Evolutionary conservation across 2,888 invertebrate genomes (phyloP), one percentile per base, ranked within the genome.

Genomic region (Hanleya hanleyi): DNA sequence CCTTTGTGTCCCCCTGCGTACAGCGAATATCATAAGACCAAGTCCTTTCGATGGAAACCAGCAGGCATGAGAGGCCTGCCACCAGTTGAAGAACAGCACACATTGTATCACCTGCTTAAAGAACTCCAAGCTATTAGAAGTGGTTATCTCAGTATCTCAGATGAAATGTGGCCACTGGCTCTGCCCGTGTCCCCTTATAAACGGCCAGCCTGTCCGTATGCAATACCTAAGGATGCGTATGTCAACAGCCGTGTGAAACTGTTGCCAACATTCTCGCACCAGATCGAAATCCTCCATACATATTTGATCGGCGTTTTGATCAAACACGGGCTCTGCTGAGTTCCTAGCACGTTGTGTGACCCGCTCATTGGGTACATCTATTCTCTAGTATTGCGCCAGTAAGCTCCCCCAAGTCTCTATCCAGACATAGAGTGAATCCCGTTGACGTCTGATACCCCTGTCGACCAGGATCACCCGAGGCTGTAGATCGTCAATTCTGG

Each of bases 1-100:
- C 66, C 18, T 68, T 69, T 32, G 76, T 70, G 33, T 77, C 69
- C 1, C 75, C 57, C 26, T 57, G 22, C 22, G 29, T 22, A 26
- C 57, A 57, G 3, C 57, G 22, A 4, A 15, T 2, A 26, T 57
- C 57, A 12, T 22, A 29, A 3, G 57, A 15, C 57, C 57, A 57
- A 57, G 57, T 29, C 57, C 57, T 22, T 22, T 2, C 57, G 12
- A 41, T 9, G 9, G 18, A 12, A 12, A 41, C 41, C 9, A 18
- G 9, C 9, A 18, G 9, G 9, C 9, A 41, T 12, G 9, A 12
- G 41, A 41, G 9, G 18, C 41, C 41, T 18, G 18, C 9, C 9
- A 41, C 41, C 9, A 41, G 41, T 41, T 41, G 41, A 41, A 41
- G 18, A 12, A 18, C 18, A 12, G 41, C 41, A 9, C 9, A 41